These are phyloP conservation scores for Eupithecia centaureata DNA, from an alignment of 2,888 invertebrate species.

Conservation along the genomic window DNA sequence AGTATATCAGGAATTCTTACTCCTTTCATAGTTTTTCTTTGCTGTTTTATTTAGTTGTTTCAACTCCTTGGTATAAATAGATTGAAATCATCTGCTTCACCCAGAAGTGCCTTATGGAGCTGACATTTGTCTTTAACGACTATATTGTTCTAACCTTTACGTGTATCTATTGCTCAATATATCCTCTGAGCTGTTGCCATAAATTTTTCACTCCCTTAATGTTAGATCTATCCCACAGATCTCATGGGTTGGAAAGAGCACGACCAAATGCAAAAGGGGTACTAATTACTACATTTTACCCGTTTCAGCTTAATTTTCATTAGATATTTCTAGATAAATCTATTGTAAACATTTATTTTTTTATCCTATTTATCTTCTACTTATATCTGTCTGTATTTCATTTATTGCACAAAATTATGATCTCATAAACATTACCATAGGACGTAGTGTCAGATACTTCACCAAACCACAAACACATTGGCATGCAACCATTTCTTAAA, in stretches of 20 bases:
- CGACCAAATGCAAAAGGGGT: constrained; percentile 41
- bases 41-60: not conserved
- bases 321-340: no score
- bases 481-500: no score
- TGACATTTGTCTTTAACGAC: constrained; percentile 10
- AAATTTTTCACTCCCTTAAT: constrained; percentile 37
- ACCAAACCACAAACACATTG: no score
- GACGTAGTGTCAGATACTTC: no score
- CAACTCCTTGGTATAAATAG: not conserved
- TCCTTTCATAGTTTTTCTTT: not conserved
- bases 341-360: no score
- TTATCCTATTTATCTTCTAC: no score
- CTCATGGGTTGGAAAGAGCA: constrained; percentile 29
- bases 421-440: no score
- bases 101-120: constrained; percentile 7
- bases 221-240: constrained; percentile 41
- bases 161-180: constrained; percentile 10
- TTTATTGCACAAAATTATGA: no score
- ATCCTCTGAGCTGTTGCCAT: constrained; percentile 6
- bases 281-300: no score
- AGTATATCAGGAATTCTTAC: not conserved
- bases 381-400: no score
- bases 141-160: constrained; percentile 14
- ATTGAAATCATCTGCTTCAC: not conserved
- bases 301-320: no score